Evolutionary conservation across 2,797 vertebrate genomes (phyloP), one percentile per base, ranked within the genome.

Genomic region (Toxotes lorentzi): DNA sequence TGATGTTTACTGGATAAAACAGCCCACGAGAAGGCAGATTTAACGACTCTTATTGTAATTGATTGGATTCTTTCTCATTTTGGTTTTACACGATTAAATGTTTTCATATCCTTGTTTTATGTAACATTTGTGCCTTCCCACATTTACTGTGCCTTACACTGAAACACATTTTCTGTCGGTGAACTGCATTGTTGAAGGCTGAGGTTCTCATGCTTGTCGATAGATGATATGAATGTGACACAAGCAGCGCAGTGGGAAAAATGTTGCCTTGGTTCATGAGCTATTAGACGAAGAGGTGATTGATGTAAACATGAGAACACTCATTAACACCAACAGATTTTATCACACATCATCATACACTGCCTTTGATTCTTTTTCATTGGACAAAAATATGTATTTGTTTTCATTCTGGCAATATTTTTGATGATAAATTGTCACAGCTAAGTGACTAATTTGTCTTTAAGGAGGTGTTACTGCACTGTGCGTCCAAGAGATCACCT

Each of bases 381-480:
- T 17, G 14, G 47, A 57, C 27, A 38, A 9, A 51, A 59, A 53
- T 27, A 14, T 27, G 12, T 27, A 24, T 13, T 12, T 51, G 23
- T 30, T 50, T 24, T 32, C 34, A 21, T 24, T 27, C n/a, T 68
- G 59, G 47, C 40, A 57, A 38, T 35, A 17, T 16, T 35, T 34
- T 17, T 14, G 5, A 43, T 38, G 41, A 8, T 23, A 45, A 24
- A 3, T 21, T 74, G 30, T 62, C 41, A 62, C 12, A 19, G 35
- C 58, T 68, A 17, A 74, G 66, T 38, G 7, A n/a, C 30, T 41
- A 21, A 71, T 65, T 32, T 24, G 59, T 38, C 24, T 51, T 50
- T 43, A 19, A 38, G 21, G 47, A 82, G 65, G 60, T 53, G 70
- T 77, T 70, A 34, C 30, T 69, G 40, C 41, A 21, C 58, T 12